Evolutionary conservation across 2,113 vertebrate species (phyloP), one percentile per base, ranked within the genome.

Genomic region (Pterocles burchelli): DNA sequence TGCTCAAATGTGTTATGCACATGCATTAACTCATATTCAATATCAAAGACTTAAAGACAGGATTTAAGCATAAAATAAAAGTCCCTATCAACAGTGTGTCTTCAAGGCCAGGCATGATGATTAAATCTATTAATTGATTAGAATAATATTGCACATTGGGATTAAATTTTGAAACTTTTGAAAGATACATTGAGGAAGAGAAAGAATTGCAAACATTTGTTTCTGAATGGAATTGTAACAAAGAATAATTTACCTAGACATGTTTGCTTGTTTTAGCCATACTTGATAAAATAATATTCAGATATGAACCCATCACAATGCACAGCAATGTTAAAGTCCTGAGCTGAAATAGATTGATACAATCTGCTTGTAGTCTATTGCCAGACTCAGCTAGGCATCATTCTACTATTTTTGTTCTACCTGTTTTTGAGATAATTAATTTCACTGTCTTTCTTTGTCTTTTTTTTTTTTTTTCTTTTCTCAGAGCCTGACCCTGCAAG

Each of bases 221-320:
- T 90, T 91, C 22, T 25, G 48, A 90, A 84, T 41, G 18, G 76
- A 82, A 77, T 65, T 74, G 10, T 79, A 74, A 55, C 10, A 81
- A 65, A 48, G 20, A 90, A 93, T 72, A 92, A 97, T 88, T 94
- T 73, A 90, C 24, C 93, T 97, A 95, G 92, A 41, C 79, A 93
- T 87, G 21, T 76, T 91, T 95, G 94, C 62, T 88, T 97, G 9
- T 45, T 92, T 93, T 81, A 74, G 3, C 31, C 91, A 55, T 25
- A 87, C 8, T 34, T 86, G 58, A 43, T 61, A 87, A 78, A 77
- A 31, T 20, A 45, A 19, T 12, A 29, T 78, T 90, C 26, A 51
- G 41, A 72, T 71, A 71, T 29, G 17, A 80, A 76, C 2, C 3
- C 2, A 13, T 52, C 21, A n/a, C 94, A 85, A 78, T 43, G 13